Conservation (phyloP, 2,888 invertebrate genomes). For the Plebejus melissa region DNA sequence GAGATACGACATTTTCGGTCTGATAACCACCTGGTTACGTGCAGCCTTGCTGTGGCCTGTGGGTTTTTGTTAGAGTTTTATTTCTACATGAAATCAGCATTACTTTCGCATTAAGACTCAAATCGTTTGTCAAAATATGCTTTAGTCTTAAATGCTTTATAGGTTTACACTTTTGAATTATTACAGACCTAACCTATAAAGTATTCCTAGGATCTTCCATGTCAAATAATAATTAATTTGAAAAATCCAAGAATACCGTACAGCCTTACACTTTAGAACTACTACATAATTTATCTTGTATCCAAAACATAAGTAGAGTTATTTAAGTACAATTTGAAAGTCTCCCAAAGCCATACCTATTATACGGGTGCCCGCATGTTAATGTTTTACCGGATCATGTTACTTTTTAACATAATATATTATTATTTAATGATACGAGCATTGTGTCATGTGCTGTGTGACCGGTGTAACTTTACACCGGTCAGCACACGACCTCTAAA, state of each 20-base stretch:
- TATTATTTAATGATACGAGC: not conserved
- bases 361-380: conserved; percentile 15
- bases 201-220: no score
- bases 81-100: conserved; percentile 22
- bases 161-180: no score
- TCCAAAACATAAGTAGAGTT: no score
- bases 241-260: no score
- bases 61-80: conserved; percentile 23
- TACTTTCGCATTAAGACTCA: conserved; percentile 5
- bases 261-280: no score
- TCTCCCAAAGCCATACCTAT: not conserved
- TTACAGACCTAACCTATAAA: no score
- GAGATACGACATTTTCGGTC: conserved; percentile 19
- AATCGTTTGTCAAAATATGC: not conserved
- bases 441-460: not conserved
- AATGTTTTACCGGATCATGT: not conserved
- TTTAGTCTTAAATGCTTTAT: not conserved
- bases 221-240: no score
- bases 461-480: not conserved
- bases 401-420: not conserved
- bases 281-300: no score
- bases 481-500: conserved; percentile 7
- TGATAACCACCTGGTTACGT: conserved; percentile 18
- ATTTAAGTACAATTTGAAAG: not conserved
- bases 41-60: conserved; percentile 8